Percentiles rank a stretch among this genome's conserved stretches.
Evolutionary conservation across 2,113 vertebrate genomes (phyloP).

Genomic region (Tachysurus fulvidraco): DNA sequence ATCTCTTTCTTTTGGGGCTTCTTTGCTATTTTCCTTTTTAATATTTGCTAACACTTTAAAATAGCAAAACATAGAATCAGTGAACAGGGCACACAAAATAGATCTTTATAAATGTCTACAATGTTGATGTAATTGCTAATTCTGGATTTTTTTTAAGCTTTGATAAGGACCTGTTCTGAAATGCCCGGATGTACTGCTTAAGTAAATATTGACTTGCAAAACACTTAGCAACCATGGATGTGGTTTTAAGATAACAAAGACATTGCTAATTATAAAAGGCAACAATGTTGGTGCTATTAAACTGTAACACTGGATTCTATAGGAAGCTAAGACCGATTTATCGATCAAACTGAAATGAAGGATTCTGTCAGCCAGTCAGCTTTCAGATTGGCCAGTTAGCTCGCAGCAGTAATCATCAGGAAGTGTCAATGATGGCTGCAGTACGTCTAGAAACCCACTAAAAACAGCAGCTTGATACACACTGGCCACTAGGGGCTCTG

Average conservation of each 20-base stretch:
- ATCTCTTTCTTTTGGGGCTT: too few relatives aligned
- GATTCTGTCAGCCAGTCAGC: background rate
- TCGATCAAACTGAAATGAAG: too few relatives aligned
- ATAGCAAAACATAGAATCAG: too few relatives aligned
- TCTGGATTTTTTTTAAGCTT: too few relatives aligned
- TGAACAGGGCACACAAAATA: too few relatives aligned
- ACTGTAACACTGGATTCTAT: background rate
- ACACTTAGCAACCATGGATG: constrained; percentile 51
- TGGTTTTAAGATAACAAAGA: constrained; percentile 45
- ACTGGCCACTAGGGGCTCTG: too few relatives aligned
- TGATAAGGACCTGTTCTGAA: background rate
- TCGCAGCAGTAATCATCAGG: background rate
- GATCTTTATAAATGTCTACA: too few relatives aligned
- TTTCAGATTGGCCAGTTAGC: background rate
- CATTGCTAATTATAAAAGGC: background rate
- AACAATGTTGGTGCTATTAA: background rate
- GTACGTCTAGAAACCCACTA: background rate
- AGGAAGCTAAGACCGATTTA: too few relatives aligned
- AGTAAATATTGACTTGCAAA: constrained; percentile 51
- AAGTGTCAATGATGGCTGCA: background rate
- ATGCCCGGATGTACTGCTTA: constrained; percentile 47
- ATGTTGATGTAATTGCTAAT: too few relatives aligned
- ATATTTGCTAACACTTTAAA: too few relatives aligned
- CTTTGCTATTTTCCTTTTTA: background rate
- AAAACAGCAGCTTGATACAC: background rate